Base-by-base conservation (phyloP, 1,140 invertebrate genomes). In the Drosophila santomea region DNA sequence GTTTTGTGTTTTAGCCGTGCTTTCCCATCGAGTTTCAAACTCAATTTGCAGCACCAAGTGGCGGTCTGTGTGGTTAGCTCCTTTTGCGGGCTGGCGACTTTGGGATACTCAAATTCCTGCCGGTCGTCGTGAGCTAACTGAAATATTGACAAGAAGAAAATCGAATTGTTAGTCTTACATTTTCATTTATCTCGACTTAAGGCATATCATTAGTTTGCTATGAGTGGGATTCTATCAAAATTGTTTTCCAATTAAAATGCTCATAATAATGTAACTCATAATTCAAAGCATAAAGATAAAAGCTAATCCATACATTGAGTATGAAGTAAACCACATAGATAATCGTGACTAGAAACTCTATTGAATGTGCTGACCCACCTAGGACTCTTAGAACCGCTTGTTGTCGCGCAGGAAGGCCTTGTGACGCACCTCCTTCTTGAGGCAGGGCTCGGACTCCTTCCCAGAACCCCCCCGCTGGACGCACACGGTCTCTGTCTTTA, bases 401-500 rank as follows among this genome's bases (percentile, higher is more conserved):
- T 97, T 97, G 83, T 97, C 94, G 58, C 95, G 94, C 12, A 98
- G 91, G 78, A 95, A 94, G 0, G 97, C 97, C 84, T 95, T 95
- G 74, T 97, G 96, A 61, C 94, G 94, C 78, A 94, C 94, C 38
- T 94, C 94, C 61, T 95, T 93, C 62, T 94, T 94, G 12, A 95
- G 91, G 85, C 98, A 98, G 6, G 54, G 58, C 5, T 66, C 52
- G 58, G 96, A 96, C 1, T 97, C 97, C 75, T 96, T 96, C 1
- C 97, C 97, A 95, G 96, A 97, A 3, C 95, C 95, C 10, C 64
- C 52, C 6, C 95, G 93, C 77, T 96, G 94, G 12, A 94, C 93
- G 93, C 98, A 98, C 1, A 96, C 93, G 68, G 95, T 95, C 67
- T 96, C 95, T 1, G 95, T 94, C 80, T 97, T 97, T 12, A 99